Evolutionary conservation across 2,797 vertebrate genomes (phyloP), one percentile per base, ranked within the genome.

Genomic region (Zenarchopterus dispar): DNA sequence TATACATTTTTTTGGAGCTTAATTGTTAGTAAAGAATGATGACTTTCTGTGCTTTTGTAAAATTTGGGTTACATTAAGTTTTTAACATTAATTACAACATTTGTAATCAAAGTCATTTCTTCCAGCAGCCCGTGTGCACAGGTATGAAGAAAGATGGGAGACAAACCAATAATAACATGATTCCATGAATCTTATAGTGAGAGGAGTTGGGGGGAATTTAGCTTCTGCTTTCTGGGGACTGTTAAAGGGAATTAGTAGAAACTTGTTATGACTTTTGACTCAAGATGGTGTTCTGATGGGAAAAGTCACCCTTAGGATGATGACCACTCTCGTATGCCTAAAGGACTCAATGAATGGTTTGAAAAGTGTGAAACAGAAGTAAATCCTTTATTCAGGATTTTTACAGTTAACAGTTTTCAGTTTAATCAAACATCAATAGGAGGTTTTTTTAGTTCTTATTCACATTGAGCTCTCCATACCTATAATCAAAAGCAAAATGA

Each of bases 1-100:
- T 41, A 66, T 70, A 60, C 69, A 52, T 43, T 24, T 43, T 43
- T 15, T 44, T 7, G 19, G 18, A 36, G 2, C 15, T 31, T 57
- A 44, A 28, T 28, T 24, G 36, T 39, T 39, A 15, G 36, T 4
- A 47, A 47, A 47, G 15, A 15, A 15, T 47, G 21, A 4, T 23
- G 45, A 23, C 6, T 21, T 13, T 15, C 8, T 19, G 10, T 22
- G 15, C 21, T 5, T 46, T 46, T 10, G 13, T 15, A 22, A 22
- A 22, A 46, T 42, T 17, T 55, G 15, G 39, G 33, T 13, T 11
- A 10, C 9, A 36, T 9, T 11, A 11, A 36, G 9, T 15, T 39
- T 39, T 39, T 39, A 15, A 8, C 36, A 39, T 39, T 39, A 39
- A 39, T 39, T 39, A 39, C 13, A 39, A 39, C 4, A 39, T 39